Evolutionary conservation across 1,140 invertebrate species (phyloP).

Genomic region (Drosophila ercepeae): DNA sequence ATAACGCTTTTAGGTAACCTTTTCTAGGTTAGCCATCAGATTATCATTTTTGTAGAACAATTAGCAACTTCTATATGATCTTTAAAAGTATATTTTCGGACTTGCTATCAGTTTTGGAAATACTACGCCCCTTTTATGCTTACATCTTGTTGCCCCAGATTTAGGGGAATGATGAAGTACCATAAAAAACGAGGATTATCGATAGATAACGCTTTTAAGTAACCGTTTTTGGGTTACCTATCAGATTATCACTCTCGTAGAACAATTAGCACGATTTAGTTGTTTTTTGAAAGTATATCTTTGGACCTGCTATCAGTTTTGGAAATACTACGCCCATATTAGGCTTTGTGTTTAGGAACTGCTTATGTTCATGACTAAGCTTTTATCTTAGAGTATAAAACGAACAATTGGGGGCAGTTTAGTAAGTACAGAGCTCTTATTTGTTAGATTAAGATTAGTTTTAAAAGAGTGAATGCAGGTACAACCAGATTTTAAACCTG

Average conservation of each 20-base stretch:
- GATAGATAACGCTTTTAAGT: conserved; percentile 4
- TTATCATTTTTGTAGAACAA: conserved; percentile 34
- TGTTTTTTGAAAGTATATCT: background rate
- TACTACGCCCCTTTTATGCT: conserved; percentile 18
- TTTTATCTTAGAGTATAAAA: conserved; percentile 10
- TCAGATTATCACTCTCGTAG: conserved; percentile 30
- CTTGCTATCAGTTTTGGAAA: conserved; percentile 7
- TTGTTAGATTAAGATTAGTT: too few relatives aligned
- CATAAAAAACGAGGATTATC: background rate
- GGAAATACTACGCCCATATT: conserved; percentile 18
- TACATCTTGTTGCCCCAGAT: conserved; percentile 41
- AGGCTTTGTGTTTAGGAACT: too few relatives aligned
- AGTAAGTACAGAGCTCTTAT: too few relatives aligned
- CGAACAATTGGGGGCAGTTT: background rate
- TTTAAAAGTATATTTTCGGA: background rate
- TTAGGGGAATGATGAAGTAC: background rate
- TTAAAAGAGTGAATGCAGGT: too few relatives aligned
- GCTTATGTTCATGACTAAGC: conserved; percentile 3
- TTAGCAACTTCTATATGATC: conserved; percentile 2
- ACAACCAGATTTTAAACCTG: too few relatives aligned
- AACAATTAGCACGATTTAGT: conserved; percentile 15
- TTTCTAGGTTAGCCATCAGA: background rate
- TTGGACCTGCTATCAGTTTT: conserved; percentile 1
- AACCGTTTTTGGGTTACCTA: background rate
- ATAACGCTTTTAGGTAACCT: background rate